Evolutionary conservation across 2,888 invertebrate genomes (phyloP), one percentile per base, ranked within the genome.

Genomic region (Phaonia tiefii): DNA sequence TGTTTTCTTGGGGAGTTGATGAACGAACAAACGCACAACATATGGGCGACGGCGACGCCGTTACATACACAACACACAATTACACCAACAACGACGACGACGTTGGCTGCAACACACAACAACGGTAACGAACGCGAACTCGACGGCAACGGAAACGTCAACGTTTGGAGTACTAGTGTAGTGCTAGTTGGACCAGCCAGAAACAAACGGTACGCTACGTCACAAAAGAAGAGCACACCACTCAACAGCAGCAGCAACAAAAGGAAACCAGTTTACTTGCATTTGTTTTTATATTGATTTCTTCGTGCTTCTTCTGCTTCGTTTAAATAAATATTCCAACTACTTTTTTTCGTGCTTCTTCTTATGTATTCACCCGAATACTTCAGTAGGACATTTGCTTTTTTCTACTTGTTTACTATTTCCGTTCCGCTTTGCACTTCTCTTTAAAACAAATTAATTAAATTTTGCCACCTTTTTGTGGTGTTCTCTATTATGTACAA

Each of bases 211-310:
- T 31, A 31, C 31, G 31, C 4, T 31, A 31, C 31, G 31, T 26
- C 10, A 10, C 1, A 15, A 44, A 26, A 31, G 39, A 78, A 78
- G 73, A 66, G 54, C 75, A 79, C 79, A 51, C 39, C 51, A 66
- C 70, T n/a, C n/a, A 79, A 66, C 60, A 65, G 25, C 7, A 58
- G 44, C 39, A 26, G 44, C 25, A 46, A 25, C 56, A 31, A 31
- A 31, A 31, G 31, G 31, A 75, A 80, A 80, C 79, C 72, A 80
- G 77, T 80, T 80, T 77, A 77, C 77, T 77, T 80, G 77, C 77
- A 80, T 80, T 80, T 77, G 74, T 77, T 77, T 77, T 80, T 80
- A 60, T 80, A 80, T 77, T 66, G 69, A 71, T 77, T 76, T 76
- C 75, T 75, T 13, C 31, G n/a, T 49, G 49, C 49, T 49, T 49